A percentile compares a stretch with the other conserved stretches of the same genome.
These are phyloP conservation scores for Microplitis mediator DNA, from an alignment of 1,140 invertebrate genomes.

Conservation along the genomic window DNA sequence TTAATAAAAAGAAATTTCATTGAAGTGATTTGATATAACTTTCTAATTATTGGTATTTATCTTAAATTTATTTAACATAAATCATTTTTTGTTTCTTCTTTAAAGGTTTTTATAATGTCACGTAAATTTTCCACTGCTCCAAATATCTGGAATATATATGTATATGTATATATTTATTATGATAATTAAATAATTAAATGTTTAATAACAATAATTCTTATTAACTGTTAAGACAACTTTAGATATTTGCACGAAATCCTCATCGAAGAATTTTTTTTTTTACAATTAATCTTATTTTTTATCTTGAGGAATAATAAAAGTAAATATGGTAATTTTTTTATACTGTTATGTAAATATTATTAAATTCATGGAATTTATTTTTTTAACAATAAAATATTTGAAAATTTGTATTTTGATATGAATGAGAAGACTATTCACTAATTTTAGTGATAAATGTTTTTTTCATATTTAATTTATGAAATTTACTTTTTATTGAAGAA, in stretches of 20 bases:
- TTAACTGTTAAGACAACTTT: background rate
- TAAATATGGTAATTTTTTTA: background rate
- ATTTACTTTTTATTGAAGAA: no score
- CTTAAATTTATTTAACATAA: background rate
- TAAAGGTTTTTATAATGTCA: conserved; percentile 33
- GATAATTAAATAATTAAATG: background rate
- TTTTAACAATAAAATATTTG: no score
- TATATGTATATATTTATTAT: background rate
- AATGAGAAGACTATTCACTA: no score
- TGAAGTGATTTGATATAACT: background rate
- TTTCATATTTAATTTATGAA: background rate
- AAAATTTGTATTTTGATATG: no score
- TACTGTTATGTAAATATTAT: background rate
- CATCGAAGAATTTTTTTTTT: background rate
- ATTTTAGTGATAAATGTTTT: background rate
- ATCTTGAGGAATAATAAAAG: background rate
- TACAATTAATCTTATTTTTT: background rate
- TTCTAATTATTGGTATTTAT: background rate
- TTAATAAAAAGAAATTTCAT: background rate
- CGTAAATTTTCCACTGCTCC: conserved; percentile 30
- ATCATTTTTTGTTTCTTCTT: background rate
- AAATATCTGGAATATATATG: conserved; percentile 24
- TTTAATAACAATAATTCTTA: no score
- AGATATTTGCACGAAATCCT: no score
- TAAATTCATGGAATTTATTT: background rate